Conservation (phyloP, 1,140 invertebrate species). For the Drosophila erecta region DNA sequence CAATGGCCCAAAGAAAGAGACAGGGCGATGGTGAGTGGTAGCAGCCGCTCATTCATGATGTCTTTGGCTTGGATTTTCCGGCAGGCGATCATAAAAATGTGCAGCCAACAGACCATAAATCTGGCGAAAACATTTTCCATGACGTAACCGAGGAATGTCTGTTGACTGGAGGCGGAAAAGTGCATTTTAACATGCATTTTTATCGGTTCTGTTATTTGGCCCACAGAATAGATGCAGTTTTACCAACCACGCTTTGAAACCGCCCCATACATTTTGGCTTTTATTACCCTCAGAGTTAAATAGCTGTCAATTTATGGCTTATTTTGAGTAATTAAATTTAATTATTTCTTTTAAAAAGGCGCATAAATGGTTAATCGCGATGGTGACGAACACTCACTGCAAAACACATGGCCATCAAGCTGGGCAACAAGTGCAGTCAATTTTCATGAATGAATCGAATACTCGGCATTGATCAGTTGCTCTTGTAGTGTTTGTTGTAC, state of each 20-base stretch:
- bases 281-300: neutral
- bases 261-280: neutral
- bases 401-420: slow-evolving; percentile 50
- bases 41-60: slow-evolving; percentile 54
- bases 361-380: slow-evolving; percentile 10
- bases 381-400: slow-evolving; percentile 26
- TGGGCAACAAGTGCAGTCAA: slow-evolving; percentile 74
- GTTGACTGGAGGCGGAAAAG: slow-evolving; percentile 41
- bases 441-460: slow-evolving; percentile 80
- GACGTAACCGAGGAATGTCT: slow-evolving; percentile 55
- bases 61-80: slow-evolving; percentile 53
- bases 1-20: slow-evolving; percentile 37
- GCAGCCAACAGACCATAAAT: slow-evolving; percentile 65
- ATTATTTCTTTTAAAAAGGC: neutral
- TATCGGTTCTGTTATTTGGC: slow-evolving; percentile 15
- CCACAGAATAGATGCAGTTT: neutral
- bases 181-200: slow-evolving; percentile 29
- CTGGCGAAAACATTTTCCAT: slow-evolving; percentile 52
- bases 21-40: slow-evolving; percentile 17
- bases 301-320: neutral
- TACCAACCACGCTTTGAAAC: neutral
- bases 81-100: slow-evolving; percentile 69
- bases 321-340: neutral
- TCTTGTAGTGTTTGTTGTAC: slow-evolving; percentile 10
- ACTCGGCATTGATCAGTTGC: slow-evolving; percentile 49